Base-by-base conservation (phyloP, 2,888 invertebrate species). In the Cantharis nigra region DNA sequence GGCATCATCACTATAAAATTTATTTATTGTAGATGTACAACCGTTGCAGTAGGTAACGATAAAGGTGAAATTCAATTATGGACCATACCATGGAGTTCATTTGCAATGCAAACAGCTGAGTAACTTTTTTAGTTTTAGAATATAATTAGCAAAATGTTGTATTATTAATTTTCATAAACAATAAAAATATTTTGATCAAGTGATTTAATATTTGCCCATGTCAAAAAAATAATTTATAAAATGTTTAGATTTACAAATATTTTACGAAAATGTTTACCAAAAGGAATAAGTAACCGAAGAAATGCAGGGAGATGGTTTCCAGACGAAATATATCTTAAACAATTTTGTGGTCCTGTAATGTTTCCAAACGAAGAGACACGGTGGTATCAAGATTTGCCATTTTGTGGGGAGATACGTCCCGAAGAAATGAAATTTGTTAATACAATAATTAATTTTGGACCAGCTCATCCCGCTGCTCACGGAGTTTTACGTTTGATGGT, bases 401-500 rank as follows among this genome's bases (percentile, higher is more conserved):
- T 63, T 16, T 63, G 72, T 67, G 23, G 63, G 28, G 28, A 74
- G 64, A 67, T 75, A 9, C 69, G 71, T 13, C 30, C 63, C 0
- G 10, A 84, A 82, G 62, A 81, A 75, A 30, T 71, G 72, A 77
- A 77, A 33, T 18, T 81, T 28, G 49, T 77, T 26, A 82, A 80
- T 62, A 78, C 75, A 69, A 90, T 90, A 79, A 87, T 97, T 13
- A 97, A 97, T 87, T 97, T 97, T 87, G 97, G 97, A 0, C 97
- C 97, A 0, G 94, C 94, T 81, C 97, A 97, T 90, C 97, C 97
- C 1, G 96, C 97, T 3, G 97, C 97, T 63, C 97, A 97, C 85
- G 97, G 97, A 9, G 97, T 97, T 62, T 89, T 97, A 23, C 91
- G 97, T 71, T 89, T 97, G 70, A 92, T 97, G 9, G 87, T 96